Evolutionary conservation across 2,113 vertebrate species (phyloP).

Genomic region (Opisthocomus hoazin): DNA sequence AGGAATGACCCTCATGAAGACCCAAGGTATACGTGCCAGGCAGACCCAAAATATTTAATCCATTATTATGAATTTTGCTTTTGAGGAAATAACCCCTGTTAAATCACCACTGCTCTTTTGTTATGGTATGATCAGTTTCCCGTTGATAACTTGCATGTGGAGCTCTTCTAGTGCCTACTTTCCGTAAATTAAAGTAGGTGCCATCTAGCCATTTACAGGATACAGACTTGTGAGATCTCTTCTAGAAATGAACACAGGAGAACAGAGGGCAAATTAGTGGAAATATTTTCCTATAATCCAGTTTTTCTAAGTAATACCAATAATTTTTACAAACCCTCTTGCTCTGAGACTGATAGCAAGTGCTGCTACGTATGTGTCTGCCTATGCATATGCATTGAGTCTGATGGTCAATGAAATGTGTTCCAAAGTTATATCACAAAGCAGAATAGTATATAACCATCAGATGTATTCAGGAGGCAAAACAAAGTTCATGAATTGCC

Average conservation of each 20-base stretch:
- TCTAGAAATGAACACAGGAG: conserved; percentile 1
- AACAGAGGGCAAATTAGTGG: background rate
- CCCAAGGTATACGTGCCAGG: background rate
- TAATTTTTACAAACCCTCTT: background rate
- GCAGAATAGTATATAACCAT: background rate
- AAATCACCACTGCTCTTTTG: background rate
- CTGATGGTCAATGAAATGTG: background rate
- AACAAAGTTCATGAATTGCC: background rate
- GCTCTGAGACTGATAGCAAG: background rate
- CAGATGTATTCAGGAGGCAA: background rate
- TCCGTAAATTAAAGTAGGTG: background rate
- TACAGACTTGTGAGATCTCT: conserved; percentile 9
- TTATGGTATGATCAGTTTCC: background rate
- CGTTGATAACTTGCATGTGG: conserved; percentile 2
- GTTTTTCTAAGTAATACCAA: background rate
- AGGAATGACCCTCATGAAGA: background rate
- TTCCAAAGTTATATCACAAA: background rate
- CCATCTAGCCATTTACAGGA: conserved; percentile 1
- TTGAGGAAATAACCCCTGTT: conserved; percentile 2
- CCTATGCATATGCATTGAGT: background rate
- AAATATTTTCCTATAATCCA: background rate
- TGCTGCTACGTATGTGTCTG: background rate
- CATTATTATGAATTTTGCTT: conserved; percentile 15
- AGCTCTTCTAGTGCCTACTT: background rate
- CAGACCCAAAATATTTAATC: conserved; percentile 10